Conservation (phyloP, 2,113 vertebrate species). For the Prietella phreatophila region DNA sequence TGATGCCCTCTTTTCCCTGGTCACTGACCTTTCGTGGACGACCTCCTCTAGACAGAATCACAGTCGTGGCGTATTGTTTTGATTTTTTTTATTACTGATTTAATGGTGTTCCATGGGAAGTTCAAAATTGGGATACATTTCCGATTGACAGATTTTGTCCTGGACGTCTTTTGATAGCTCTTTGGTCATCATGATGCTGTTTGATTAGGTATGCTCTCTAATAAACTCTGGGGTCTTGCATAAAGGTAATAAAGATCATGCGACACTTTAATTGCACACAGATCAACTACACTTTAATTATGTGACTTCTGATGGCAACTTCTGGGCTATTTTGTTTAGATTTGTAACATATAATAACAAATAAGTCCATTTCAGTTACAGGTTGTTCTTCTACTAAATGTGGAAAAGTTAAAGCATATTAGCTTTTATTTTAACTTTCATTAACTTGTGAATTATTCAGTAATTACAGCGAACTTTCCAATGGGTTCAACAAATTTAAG, state of each 20-base stretch:
- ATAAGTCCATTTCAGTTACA: neutral
- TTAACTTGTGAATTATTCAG: neutral
- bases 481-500: neutral
- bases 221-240: neutral
- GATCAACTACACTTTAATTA: neutral
- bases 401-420: neutral
- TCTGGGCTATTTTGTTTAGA: neutral
- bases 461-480: neutral
- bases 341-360: neutral
- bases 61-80: neutral
- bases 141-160: neutral
- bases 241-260: neutral
- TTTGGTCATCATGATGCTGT: neutral
- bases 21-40: neutral
- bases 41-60: neutral
- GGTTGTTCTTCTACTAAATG: neutral
- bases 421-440: neutral
- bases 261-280: neutral
- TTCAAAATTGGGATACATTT: neutral
- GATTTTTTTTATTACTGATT: neutral
- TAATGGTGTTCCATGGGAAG: neutral
- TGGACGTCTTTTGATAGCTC: neutral
- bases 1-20: neutral
- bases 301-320: neutral
- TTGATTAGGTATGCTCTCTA: neutral